phyloP scores from a whole-genome alignment of 2,113 vertebrate genomes.

The Oceanites oceanicus region DNA sequence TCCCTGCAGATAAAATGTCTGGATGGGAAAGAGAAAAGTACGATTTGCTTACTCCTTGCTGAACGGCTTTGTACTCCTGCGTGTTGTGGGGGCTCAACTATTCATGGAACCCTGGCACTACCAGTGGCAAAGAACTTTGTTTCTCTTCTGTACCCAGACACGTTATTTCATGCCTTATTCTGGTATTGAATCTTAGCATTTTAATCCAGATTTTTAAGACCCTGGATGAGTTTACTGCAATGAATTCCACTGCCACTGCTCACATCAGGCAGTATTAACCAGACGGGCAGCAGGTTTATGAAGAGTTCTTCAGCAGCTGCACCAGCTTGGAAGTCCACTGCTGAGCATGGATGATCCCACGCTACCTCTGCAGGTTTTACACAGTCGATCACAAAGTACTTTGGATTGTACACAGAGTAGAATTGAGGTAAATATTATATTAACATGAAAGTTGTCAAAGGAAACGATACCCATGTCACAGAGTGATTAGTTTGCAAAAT shows the following conservation, averaged over 20 bases:
- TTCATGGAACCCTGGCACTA: background rate
- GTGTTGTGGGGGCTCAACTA: background rate
- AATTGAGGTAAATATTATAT: background rate
- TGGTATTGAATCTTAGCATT: background rate
- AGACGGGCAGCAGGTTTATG: background rate
- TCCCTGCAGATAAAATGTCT: background rate
- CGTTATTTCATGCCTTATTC: background rate
- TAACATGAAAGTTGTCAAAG: background rate
- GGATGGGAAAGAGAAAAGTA: background rate
- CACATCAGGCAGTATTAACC: too few relatives aligned
- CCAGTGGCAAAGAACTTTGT: background rate
- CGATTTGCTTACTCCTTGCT: background rate
- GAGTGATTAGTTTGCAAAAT: background rate
- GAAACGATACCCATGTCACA: background rate
- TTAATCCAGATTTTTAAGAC: background rate
- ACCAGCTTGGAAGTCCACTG: background rate
- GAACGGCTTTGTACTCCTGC: background rate
- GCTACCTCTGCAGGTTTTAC: background rate
- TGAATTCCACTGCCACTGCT: background rate
- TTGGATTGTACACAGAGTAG: background rate
- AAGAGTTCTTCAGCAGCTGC: background rate
- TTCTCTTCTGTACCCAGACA: background rate
- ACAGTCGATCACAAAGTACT: background rate
- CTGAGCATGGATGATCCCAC: accelerated
- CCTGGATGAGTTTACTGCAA: background rate